Conservation (phyloP, 64 coral and sea anemone genomes). For the Catalaphyllia jardinei region DNA sequence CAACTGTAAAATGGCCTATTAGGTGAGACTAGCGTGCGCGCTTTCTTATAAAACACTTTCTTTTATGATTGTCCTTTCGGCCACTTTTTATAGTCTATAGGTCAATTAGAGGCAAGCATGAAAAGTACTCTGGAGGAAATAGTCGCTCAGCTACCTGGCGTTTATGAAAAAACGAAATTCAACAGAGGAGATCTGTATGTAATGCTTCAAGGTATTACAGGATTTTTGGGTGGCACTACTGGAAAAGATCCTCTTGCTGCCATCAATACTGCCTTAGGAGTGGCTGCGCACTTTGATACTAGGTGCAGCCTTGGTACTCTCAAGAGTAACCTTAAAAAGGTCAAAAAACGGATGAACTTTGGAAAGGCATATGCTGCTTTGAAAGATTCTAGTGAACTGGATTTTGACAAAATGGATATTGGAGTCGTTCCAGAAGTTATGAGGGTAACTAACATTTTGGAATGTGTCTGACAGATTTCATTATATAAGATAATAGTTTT, state of each 20-base stretch:
- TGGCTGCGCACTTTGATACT: neutral
- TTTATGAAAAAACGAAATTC: neutral
- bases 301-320: neutral
- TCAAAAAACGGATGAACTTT: neutral
- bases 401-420: neutral
- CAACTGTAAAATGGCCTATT: too few relatives aligned
- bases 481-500: too few relatives aligned
- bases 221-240: neutral
- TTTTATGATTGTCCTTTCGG: too few relatives aligned
- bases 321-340: neutral
- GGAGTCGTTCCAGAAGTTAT: neutral
- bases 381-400: neutral
- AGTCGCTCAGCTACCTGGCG: neutral
- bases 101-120: neutral
- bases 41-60: too few relatives aligned
- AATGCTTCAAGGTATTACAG: conserved; percentile 10
- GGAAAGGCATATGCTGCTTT: neutral
- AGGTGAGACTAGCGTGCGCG: too few relatives aligned
- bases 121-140: neutral
- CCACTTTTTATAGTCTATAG: neutral
- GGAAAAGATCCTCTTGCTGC: neutral
- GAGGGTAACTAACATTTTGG: too few relatives aligned
- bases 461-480: too few relatives aligned
- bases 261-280: neutral
- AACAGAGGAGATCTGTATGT: neutral